Conservation (phyloP, 1,140 invertebrate genomes). For the Pararge aegeria region DNA sequence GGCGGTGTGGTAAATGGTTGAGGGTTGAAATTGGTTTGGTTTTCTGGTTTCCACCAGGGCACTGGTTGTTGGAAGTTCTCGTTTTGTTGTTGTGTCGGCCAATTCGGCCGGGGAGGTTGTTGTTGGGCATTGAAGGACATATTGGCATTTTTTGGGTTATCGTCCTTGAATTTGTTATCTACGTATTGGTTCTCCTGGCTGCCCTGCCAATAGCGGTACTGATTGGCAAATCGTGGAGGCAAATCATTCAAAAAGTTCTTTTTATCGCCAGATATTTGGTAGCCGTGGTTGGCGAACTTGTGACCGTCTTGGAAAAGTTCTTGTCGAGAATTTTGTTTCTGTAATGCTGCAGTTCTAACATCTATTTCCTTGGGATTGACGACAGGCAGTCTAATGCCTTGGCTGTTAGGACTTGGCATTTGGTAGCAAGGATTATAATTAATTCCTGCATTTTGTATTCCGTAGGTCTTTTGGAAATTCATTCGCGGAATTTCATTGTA, state of each 20-base stretch:
- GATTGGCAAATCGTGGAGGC: conserved; percentile 71
- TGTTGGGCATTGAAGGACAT: conserved; percentile 19
- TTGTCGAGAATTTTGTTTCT: conserved; percentile 66
- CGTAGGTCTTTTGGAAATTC: conserved; percentile 62
- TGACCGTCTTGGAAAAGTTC: conserved; percentile 60
- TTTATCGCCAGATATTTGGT: conserved; percentile 65
- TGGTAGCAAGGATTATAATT: conserved; percentile 55
- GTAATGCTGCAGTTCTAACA: conserved; percentile 66
- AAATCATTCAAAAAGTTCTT: conserved; percentile 67
- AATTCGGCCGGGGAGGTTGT: conserved; percentile 25
- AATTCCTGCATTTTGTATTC: conserved; percentile 48
- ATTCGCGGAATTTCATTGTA: conserved; percentile 42
- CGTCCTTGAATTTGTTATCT: conserved; percentile 66
- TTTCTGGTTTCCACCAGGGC: conserved; percentile 61
- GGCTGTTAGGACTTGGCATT: conserved; percentile 37
- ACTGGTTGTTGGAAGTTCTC: conserved; percentile 44
- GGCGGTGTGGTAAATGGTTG: conserved; percentile 31
- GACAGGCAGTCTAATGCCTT: conserved; percentile 65
- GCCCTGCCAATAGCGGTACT: conserved; percentile 66
- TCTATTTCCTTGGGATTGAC: conserved; percentile 79
- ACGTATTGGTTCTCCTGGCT: conserved; percentile 54
- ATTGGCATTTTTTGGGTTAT: conserved; percentile 40
- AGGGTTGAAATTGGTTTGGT: conserved; percentile 39
- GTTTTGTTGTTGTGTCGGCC: conserved; percentile 28
- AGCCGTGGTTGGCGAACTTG: conserved; percentile 52